phyloP scores from a whole-genome alignment of 2,888 invertebrate species.

The Litoditis marina region DNA sequence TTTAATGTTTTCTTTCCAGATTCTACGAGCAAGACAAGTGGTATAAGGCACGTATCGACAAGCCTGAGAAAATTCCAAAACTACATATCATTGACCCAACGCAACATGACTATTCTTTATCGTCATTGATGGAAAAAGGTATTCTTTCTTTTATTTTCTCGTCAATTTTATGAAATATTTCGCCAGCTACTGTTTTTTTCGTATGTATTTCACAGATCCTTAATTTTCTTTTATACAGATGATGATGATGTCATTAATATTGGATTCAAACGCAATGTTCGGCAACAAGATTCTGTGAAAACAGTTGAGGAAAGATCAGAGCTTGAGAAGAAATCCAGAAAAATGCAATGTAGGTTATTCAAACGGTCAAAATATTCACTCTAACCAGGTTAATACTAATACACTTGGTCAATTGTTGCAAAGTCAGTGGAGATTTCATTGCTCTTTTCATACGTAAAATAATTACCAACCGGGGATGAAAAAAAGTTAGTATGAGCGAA shows the following conservation, averaged over 20 bases:
- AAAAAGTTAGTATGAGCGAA: too few species aligned
- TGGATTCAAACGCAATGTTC: slow-evolving; percentile 45
- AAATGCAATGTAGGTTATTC: slow-evolving; percentile 36
- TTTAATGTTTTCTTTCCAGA: slow-evolving; percentile 29
- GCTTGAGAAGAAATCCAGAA: slow-evolving; percentile 35
- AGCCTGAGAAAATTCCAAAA: slow-evolving; percentile 53
- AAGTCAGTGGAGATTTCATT: too few species aligned
- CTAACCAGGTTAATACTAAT: too few species aligned
- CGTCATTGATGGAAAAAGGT: slow-evolving; percentile 36
- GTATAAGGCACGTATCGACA: slow-evolving; percentile 62
- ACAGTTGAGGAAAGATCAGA: slow-evolving; percentile 26
- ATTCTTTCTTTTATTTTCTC: neutral
- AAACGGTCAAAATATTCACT: neutral
- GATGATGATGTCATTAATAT: slow-evolving; percentile 41
- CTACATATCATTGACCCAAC: slow-evolving; percentile 59
- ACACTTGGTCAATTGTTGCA: too few species aligned
- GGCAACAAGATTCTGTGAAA: slow-evolving; percentile 2
- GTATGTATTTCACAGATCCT: neutral
- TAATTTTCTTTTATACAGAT: slow-evolving; percentile 15
- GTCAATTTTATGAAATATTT: slow-evolving; percentile 1
- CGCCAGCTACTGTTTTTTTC: too few species aligned
- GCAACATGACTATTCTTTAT: slow-evolving; percentile 38
- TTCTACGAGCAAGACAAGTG: slow-evolving; percentile 60
- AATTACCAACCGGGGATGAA: too few species aligned
- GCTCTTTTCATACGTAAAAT: too few species aligned